Base-by-base conservation (phyloP, 2,113 vertebrate species). In the Porphyrio hochstetteri region DNA sequence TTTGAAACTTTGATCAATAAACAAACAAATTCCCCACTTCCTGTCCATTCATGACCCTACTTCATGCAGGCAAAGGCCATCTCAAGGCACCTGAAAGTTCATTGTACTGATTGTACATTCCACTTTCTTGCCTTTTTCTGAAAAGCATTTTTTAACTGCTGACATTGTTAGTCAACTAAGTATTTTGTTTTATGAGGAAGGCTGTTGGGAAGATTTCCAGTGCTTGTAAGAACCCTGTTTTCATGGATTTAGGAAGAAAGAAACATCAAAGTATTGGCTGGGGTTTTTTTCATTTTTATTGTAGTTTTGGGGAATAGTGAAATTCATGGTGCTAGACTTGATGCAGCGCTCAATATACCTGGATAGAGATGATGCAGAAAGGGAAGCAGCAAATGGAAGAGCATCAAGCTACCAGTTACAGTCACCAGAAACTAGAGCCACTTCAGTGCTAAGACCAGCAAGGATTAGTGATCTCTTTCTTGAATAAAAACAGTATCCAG, bases 231-330 rank as follows among this genome's bases (percentile, higher is more conserved):
- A 86, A 18, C 19, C 82, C 56, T 78, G 35, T 88, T 96, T 93
- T 94, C 48, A 88, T 36, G 31, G 88, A 94, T 92, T 90, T 81
- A 88, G 52, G 65, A 55, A 77, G 78, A 90, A 88, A 92, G 44
- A 94, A 86, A 86, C 70, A 88, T 95, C 79, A 82, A 94, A 96
- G 56, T 64, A 75, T 68, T 90, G 92, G 90, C 92, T 64, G 40
- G 23, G 31, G 75, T 83, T 20, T 83, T 20, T 81, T 92, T 83
- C 9, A 48, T 55, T 90, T 90, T 93, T 88, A 90, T 63, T 92
- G 68, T 29, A 74, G 10, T 56, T 92, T 93, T 60, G 79, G 48
- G 59, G 46, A 93, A 86, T 55, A 90, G 70, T 80, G 89, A 70
- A 91, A 91, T n/a, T 36, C 85, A 38, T 11, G 4, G 46, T 94